Evolutionary conservation across 1,140 invertebrate species (phyloP).

Genomic region (Bradysia coprophila): DNA sequence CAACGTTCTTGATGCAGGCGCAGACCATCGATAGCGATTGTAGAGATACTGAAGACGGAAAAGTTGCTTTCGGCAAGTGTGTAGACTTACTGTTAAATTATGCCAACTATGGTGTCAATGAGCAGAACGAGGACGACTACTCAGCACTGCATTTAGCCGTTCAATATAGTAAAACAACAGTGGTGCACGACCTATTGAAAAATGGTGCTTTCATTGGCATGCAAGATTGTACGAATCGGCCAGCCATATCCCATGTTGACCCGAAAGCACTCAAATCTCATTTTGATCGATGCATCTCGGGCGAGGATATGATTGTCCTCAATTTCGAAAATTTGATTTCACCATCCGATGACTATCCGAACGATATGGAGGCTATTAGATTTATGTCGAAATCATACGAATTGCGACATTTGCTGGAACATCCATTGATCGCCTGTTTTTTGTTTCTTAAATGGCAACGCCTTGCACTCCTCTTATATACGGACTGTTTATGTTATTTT

Average conservation of each 20-base stretch:
- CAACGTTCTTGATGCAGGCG: neutral
- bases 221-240: neutral
- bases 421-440: neutral
- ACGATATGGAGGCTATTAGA: neutral
- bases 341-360: neutral
- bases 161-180: neutral
- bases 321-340: neutral
- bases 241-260: neutral
- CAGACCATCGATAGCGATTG: neutral
- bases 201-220: neutral
- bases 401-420: neutral
- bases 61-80: neutral
- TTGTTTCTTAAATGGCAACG: neutral
- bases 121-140: neutral
- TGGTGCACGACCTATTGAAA: neutral
- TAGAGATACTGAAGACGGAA: neutral
- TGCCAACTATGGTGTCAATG: neutral
- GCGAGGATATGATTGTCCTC: neutral
- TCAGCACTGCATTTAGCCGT: neutral
- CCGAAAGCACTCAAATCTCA: neutral
- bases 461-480: neutral
- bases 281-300: neutral
- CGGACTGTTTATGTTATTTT: neutral
- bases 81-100: neutral
- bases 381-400: neutral